phyloP scores from a whole-genome alignment of 2,888 invertebrate genomes.

The Eupithecia vulgata region DNA sequence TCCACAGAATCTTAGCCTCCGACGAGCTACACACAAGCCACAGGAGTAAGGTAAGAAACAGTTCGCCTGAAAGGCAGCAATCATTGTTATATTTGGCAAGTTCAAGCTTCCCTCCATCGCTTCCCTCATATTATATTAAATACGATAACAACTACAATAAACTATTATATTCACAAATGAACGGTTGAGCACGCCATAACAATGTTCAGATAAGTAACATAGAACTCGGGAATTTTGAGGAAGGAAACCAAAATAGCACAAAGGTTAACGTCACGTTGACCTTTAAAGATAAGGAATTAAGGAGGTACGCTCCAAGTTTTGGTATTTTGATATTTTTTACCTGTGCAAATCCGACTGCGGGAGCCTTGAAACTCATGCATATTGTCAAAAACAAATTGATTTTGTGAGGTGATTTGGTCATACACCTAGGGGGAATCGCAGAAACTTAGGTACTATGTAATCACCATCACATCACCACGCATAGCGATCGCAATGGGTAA shows the following conservation, averaged over 20 bases:
- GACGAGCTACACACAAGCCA: too few species aligned
- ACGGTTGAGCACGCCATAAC: not conserved
- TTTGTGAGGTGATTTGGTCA: too few species aligned
- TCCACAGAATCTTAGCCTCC: too few species aligned
- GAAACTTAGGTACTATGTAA: too few species aligned
- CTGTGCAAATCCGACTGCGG: too few species aligned
- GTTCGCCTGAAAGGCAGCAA: not conserved
- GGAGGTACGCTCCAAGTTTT: not conserved
- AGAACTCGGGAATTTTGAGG: not conserved
- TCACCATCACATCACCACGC: too few species aligned
- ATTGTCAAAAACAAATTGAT: too few species aligned
- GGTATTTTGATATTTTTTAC: not conserved
- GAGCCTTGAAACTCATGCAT: too few species aligned
- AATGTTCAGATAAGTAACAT: constrained; percentile 3
- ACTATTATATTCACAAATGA: not conserved
- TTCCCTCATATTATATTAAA: not conserved
- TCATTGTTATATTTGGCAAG: not conserved
- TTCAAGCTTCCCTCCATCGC: not conserved
- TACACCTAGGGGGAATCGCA: too few species aligned
- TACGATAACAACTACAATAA: not conserved
- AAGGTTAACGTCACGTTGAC: constrained; percentile 3
- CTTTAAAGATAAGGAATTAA: constrained; percentile 5
- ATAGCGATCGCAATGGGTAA: too few species aligned
- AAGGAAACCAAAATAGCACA: constrained; percentile 3
- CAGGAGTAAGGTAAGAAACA: not conserved